Evolutionary conservation across 1,140 invertebrate species (phyloP), one percentile per base, ranked within the genome.

Genomic region (Philotrypesis tridentata): DNA sequence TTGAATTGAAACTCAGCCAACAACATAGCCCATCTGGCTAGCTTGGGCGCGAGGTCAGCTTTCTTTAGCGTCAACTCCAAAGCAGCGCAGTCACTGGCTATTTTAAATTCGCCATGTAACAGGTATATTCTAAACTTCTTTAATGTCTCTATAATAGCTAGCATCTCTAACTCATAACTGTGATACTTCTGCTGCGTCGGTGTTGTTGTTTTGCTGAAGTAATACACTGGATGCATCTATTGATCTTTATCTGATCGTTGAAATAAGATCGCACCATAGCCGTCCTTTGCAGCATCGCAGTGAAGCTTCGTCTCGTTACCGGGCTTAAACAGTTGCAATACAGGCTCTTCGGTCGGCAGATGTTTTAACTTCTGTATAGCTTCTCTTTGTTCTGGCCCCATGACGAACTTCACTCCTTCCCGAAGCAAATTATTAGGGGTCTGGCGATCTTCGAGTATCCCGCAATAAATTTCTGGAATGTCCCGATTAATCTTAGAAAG

Each of bases 261-360:
- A 0, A 87, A 70, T 21, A 92, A 65, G 3, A 91, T n/a, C 4
- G 86, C 88, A 11, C 89, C 89, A 48, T 87, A 86, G n/a, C n/a
- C n/a, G n/a, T n/a, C n/a, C n/a, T n/a, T n/a, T 2, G 88, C 88
- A 0, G 88, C 88, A 82, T 91, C 90, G 43, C 68, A 73, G 25
- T 87, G 84, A 12, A 91, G n/a, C 33, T 86, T 78, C 1, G 78
- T 85, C 14, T 61, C 65, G 12, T 40, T 9, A 12, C 60, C n/a
- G n/a, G n/a, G n/a, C n/a, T n/a, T n/a, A n/a, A n/a, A n/a, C n/a
- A n/a, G n/a, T n/a, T n/a, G n/a, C 0, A 83, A 23, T 1, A 79
- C 67, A 1, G 82, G 77, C 12, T 55, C 61, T 23, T 60, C 48
- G 6, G 33, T 27, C 7, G 76, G 33, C 25, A 27, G 12, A 1